These are phyloP conservation scores for Harpagifer antarcticus DNA, from an alignment of 2,797 vertebrate species.

Conservation along the genomic window DNA sequence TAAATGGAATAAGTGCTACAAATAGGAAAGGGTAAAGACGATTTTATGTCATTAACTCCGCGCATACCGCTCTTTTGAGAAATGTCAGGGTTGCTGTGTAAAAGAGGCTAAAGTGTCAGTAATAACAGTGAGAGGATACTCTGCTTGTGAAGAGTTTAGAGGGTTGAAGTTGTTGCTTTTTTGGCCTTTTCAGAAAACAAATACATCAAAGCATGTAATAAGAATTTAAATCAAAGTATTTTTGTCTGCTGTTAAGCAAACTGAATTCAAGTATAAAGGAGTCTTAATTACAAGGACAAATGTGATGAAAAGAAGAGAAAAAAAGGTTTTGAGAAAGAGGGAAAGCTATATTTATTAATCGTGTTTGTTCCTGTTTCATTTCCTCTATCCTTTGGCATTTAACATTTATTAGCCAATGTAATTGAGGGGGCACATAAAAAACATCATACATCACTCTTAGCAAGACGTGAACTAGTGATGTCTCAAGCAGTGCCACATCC, in stretches of 20 bases:
- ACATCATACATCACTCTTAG: constrained; percentile 14
- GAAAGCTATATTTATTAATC: not conserved
- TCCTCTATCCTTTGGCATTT: constrained; percentile 26
- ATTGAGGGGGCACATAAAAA: constrained; percentile 36
- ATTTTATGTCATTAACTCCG: too few species aligned
- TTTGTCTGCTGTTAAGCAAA: not conserved
- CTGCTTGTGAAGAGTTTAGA: not conserved
- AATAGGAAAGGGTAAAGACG: too few species aligned
- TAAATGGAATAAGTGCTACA: too few species aligned
- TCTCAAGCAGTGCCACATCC: constrained; percentile 30
- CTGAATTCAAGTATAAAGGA: not conserved
- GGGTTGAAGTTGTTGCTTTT: not conserved
- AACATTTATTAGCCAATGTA: constrained; percentile 13
- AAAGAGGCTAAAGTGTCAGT: too few species aligned
- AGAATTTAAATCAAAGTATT: not conserved
- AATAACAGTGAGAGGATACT: not conserved
- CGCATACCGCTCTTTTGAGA: too few species aligned
- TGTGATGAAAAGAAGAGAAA: not conserved
- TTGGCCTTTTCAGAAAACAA: not conserved
- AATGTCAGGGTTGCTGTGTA: too few species aligned
- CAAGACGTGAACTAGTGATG: constrained; percentile 17
- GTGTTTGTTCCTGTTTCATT: constrained; percentile 41
- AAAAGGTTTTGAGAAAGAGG: not conserved
- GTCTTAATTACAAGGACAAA: not conserved
- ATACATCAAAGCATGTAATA: not conserved